Evolutionary conservation across 1,140 invertebrate genomes (phyloP), one percentile per base, ranked within the genome.

Genomic region (Psix sp.): DNA sequence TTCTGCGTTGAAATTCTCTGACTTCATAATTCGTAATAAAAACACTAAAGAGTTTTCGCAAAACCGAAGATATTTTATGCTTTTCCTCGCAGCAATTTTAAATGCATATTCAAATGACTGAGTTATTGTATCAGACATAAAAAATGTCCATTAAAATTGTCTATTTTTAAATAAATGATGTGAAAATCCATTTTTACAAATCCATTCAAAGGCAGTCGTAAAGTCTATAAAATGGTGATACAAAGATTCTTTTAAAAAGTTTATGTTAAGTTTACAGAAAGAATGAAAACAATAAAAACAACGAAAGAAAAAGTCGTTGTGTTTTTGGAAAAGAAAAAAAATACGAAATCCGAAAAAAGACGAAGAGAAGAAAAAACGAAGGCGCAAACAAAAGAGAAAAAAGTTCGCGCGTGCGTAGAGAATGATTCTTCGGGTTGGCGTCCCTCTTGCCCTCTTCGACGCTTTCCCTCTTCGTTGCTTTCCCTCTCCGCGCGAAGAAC

Each of bases 401-500:
- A 74, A 66, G 39, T 51, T 68, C 56, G 77, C 80, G 80, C 79
- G 77, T 80, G 79, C 74, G 79, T 71, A 65, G 57, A 77, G 56
- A 73, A 68, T 74, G 62, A 60, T 71, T 67, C 66, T 67, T 60
- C 74, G 60, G 75, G 72, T 79, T 57, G 71, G 70, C 66, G 73
- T 81, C 68, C 70, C 70, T 80, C 59, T 74, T 62, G 42, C 54
- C 67, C 52, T 54, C 60, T 49, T 59, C 65, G 57, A 18, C 57
- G 51, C 45, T 70, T 56, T 70, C 63, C 65, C 74, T 77, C 65
- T 74, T 48, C 72, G 40, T 49, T 56, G 49, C 38, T 60, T 46
- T 60, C 56, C 67, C 70, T 76, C 54, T 66, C 48, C 65, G 40
- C 6, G 46, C 54, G 57, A 67, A 82, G 78, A 80, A 80, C 77